Conservation (phyloP, 2,888 invertebrate genomes). For the Meiosimyza platycephala region DNA sequence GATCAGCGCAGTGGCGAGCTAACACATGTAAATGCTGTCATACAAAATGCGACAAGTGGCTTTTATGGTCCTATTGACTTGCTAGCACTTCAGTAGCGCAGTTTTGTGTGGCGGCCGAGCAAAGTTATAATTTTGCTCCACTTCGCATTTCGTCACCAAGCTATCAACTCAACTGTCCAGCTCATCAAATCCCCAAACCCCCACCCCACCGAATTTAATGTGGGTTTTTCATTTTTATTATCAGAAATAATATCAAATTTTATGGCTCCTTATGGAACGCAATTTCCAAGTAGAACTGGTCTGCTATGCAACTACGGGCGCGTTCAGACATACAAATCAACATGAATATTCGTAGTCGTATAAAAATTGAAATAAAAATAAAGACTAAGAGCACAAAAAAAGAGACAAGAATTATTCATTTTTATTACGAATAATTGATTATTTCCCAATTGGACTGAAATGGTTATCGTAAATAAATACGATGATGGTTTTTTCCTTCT, state of each 20-base stretch:
- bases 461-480: constrained; percentile 10
- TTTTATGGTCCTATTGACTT: constrained; percentile 21
- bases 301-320: background rate
- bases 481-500: too few relatives aligned
- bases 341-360: constrained; percentile 3
- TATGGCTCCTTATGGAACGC: constrained; percentile 8
- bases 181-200: too few relatives aligned
- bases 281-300: too few relatives aligned
- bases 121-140: background rate
- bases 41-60: constrained; percentile 23
- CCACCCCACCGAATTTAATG: constrained; percentile 9
- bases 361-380: background rate
- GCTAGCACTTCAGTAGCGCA: background rate
- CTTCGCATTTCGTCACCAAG: too few relatives aligned
- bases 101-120: background rate
- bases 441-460: constrained; percentile 27
- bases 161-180: too few relatives aligned
- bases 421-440: constrained; percentile 33
- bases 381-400: background rate
- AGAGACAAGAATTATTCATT: constrained; percentile 13
- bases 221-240: constrained; percentile 22
- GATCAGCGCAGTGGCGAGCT: background rate
- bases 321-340: background rate
- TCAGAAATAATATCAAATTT: constrained; percentile 23
- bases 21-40: background rate